Percentiles rank a stretch among this genome's conserved stretches.
phyloP scores from a whole-genome alignment of 1,140 invertebrate genomes.

The Pectinophora gossypiella region DNA sequence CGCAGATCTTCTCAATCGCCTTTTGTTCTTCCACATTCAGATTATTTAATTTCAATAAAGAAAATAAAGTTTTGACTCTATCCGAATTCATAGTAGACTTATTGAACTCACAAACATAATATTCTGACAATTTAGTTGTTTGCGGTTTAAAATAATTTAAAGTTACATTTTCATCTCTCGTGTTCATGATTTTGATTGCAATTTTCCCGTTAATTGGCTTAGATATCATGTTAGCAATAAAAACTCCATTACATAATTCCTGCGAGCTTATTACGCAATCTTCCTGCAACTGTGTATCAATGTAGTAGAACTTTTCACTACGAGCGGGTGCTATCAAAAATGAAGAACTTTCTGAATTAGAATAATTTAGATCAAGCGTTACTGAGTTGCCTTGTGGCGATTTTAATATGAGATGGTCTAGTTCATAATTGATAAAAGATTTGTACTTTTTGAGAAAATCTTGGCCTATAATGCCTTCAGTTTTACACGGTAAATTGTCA shows the following conservation, averaged over 20 bases:
- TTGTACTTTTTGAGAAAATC: background rate
- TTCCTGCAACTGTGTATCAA: background rate
- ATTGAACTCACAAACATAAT: background rate
- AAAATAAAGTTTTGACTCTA: constrained; percentile 3
- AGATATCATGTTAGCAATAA: background rate
- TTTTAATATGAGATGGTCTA: background rate
- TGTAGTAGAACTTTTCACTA: background rate
- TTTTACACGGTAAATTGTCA: background rate
- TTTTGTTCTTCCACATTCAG: constrained; percentile 2
- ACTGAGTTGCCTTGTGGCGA: background rate
- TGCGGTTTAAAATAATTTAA: background rate
- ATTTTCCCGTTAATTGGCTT: background rate
- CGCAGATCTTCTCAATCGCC: constrained; percentile 2
- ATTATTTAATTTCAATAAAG: background rate
- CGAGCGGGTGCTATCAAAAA: background rate
- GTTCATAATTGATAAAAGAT: background rate
- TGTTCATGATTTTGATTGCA: background rate
- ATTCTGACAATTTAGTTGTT: background rate
- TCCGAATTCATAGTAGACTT: background rate
- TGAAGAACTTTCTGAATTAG: background rate
- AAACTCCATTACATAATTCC: background rate
- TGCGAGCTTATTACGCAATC: constrained; percentile 1
- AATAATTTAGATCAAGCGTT: background rate
- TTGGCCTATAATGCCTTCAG: background rate
- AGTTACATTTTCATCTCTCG: background rate